phyloP scores from a whole-genome alignment of 2,113 vertebrate genomes.

The Xerus inauris region DNA sequence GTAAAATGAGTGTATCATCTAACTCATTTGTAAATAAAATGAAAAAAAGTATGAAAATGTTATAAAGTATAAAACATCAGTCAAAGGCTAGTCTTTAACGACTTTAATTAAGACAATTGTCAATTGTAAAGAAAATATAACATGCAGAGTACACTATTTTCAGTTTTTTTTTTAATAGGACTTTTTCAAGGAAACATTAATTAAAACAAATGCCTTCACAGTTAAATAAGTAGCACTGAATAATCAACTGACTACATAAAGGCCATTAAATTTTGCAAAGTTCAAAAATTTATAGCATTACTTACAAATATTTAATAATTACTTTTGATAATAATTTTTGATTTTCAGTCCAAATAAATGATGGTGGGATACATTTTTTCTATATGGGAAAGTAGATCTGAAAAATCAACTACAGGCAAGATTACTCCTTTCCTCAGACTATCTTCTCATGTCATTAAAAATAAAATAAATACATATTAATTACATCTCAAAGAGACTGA shows the following conservation, averaged over 20 bases:
- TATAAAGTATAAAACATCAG: slow-evolving; percentile 27
- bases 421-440: not conserved
- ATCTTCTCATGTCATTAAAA: slow-evolving; percentile 45
- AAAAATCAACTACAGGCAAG: slow-evolving; percentile 33
- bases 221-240: slow-evolving; percentile 32
- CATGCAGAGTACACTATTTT: slow-evolving; percentile 19
- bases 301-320: slow-evolving; percentile 43
- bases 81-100: not conserved
- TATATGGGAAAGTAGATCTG: not conserved
- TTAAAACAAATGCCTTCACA: slow-evolving; percentile 24
- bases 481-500: slow-evolving; percentile 21
- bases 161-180: not conserved
- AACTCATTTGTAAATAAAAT: slow-evolving; percentile 40
- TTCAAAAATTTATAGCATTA: slow-evolving; percentile 17
- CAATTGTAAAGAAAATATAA: slow-evolving; percentile 27
- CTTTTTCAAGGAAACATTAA: not conserved
- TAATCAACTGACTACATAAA: slow-evolving; percentile 41
- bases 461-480: not conserved
- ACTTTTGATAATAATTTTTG: slow-evolving; percentile 34
- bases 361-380: not conserved
- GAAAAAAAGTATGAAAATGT: slow-evolving; percentile 27
- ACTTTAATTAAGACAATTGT: slow-evolving; percentile 22
- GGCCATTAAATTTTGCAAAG: not conserved
- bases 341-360: slow-evolving; percentile 32
- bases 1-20: not conserved